Evolutionary conservation across 1,140 invertebrate genomes (phyloP).

Genomic region (Ylistrum balloti): DNA sequence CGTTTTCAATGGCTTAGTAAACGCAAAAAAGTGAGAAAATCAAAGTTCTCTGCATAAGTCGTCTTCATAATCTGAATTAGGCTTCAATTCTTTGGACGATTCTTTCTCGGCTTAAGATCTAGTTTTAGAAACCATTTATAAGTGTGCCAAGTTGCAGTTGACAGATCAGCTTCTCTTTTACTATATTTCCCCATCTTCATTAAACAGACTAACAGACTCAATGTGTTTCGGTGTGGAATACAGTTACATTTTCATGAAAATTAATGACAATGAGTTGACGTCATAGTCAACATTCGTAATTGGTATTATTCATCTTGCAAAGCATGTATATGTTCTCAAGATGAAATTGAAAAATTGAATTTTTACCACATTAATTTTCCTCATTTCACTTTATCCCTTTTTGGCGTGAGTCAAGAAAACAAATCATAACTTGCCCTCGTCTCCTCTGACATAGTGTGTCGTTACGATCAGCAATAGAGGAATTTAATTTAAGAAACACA

Average conservation of each 20-base stretch:
- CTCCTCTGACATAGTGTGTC: background rate
- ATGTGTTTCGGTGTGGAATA: background rate
- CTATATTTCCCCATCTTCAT: background rate
- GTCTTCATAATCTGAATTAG: background rate
- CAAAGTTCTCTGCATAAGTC: background rate
- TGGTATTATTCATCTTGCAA: constrained; percentile 27
- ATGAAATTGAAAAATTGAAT: constrained; percentile 36
- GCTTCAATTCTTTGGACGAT: too few species aligned
- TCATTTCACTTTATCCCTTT: constrained; percentile 29
- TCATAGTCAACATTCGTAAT: constrained; percentile 6
- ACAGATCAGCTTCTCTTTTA: background rate
- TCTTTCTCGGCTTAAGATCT: background rate
- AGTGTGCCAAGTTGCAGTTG: background rate
- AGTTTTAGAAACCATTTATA: background rate
- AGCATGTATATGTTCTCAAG: constrained; percentile 5
- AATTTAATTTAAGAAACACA: constrained; percentile 36
- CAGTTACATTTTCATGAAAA: background rate
- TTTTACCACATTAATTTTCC: constrained; percentile 40
- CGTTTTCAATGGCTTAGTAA: background rate
- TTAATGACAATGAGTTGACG: background rate
- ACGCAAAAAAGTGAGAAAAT: background rate
- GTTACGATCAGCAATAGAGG: constrained; percentile 37
- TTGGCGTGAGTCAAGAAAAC: constrained; percentile 37
- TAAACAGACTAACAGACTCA: background rate
- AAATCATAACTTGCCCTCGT: constrained; percentile 12